Evolutionary conservation across 92 coral and sea anemone genomes (phyloP).

Genomic region (Actinernus sp.): DNA sequence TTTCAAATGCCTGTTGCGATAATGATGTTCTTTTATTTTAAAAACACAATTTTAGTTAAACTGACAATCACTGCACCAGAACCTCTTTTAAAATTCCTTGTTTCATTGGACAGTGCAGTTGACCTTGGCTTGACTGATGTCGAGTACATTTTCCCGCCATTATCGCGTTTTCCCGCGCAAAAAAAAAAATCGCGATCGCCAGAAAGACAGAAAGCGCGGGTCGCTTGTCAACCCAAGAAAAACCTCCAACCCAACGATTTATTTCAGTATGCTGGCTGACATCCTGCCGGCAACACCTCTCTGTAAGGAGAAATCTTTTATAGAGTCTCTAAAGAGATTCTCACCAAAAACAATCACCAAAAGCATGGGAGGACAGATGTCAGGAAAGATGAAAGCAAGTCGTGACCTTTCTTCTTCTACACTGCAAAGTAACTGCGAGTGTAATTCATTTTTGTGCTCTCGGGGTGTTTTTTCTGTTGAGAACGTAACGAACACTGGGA

Average conservation of each 20-base stretch:
- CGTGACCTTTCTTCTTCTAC: no score
- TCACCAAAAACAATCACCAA: slow-evolving; percentile 1
- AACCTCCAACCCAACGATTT: slow-evolving; percentile 2
- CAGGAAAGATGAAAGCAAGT: slow-evolving; percentile 15
- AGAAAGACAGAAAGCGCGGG: slow-evolving; percentile 15
- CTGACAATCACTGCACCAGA: no score
- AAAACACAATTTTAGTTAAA: no score
- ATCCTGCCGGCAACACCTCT: background rate
- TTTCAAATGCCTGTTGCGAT: no score
- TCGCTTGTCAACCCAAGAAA: slow-evolving; percentile 6
- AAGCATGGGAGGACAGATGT: slow-evolving; percentile 25
- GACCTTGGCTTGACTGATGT: no score
- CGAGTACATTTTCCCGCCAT: slow-evolving; percentile 10
- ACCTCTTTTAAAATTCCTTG: no score
- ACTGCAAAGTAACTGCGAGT: background rate
- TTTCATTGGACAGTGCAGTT: no score
- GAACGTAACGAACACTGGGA: no score
- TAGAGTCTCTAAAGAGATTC: background rate
- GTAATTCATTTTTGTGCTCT: slow-evolving; percentile 7
- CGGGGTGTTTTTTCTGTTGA: no score
- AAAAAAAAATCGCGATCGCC: slow-evolving; percentile 5
- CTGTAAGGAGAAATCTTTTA: background rate
- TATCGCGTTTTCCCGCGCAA: slow-evolving; percentile 24
- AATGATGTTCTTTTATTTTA: no score
- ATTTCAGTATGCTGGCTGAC: slow-evolving; percentile 23